phyloP scores from a whole-genome alignment of 2,113 vertebrate genomes.

The Macrotis lagotis region DNA sequence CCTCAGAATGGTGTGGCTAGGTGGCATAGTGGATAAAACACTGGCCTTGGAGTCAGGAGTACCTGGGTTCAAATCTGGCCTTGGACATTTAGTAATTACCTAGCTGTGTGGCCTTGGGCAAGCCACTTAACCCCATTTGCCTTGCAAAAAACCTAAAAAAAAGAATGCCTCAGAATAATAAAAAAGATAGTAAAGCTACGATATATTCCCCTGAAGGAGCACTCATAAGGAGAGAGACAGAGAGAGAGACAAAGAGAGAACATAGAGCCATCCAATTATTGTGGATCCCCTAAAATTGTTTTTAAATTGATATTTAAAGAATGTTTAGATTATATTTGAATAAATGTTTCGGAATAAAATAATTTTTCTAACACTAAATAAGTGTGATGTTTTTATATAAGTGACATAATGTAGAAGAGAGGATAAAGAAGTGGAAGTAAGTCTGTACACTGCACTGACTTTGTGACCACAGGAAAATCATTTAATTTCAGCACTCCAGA shows the following conservation, averaged over 20 bases:
- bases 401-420: not conserved
- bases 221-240: not conserved
- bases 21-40: no score
- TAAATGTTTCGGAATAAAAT: not conserved
- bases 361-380: not conserved
- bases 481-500: not conserved
- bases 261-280: not conserved
- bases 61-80: no score
- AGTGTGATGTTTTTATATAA: not conserved
- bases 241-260: no score
- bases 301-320: not conserved
- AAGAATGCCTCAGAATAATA: not conserved
- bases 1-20: no score
- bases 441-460: not conserved
- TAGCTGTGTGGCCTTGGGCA: no score
- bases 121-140: no score
- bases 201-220: not conserved
- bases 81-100: no score
- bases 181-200: not conserved
- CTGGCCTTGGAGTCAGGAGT: no score
- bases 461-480: not conserved
- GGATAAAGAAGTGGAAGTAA: not conserved
- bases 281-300: not conserved
- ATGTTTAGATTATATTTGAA: not conserved
- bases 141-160: no score